phyloP scores from a whole-genome alignment of 2,797 vertebrate species.

The Halcyon chelicuti region DNA sequence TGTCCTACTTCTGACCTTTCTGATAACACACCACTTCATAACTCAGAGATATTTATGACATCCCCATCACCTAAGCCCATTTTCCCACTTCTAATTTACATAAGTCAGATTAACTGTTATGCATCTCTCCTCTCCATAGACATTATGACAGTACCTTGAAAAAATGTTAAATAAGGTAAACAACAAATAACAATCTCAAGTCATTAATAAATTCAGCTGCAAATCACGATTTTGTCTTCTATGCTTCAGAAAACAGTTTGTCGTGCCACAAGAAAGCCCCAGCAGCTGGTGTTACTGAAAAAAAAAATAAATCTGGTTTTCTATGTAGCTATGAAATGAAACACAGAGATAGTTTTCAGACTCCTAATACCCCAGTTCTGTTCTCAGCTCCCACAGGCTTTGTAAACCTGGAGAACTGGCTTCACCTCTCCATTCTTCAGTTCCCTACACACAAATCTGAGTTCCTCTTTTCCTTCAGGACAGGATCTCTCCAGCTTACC shows the following conservation, averaged over 20 bases:
- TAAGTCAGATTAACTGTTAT: background rate
- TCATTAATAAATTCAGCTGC: background rate
- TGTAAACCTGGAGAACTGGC: background rate
- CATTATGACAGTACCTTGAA: background rate
- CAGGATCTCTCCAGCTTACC: background rate
- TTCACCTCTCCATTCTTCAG: background rate
- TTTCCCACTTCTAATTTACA: constrained; percentile 28
- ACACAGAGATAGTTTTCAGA: background rate
- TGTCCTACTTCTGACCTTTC: constrained; percentile 19
- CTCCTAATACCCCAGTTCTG: background rate
- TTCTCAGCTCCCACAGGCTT: background rate
- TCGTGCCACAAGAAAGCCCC: background rate
- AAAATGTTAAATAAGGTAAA: background rate
- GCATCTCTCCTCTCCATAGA: background rate
- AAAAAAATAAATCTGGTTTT: background rate
- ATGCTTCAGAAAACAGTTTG: background rate
- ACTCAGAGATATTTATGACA: constrained; percentile 39
- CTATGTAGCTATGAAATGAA: background rate
- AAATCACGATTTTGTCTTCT: background rate
- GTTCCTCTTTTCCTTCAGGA: background rate
- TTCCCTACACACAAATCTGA: background rate
- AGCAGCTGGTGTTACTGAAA: background rate
- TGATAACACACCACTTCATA: constrained; percentile 4
- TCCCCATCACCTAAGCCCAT: constrained; percentile 12
- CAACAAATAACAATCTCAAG: background rate